A percentile compares a stretch with the other conserved stretches of the same genome.
Conservation (phyloP, 1,140 invertebrate genomes). For the Rhyzopertha dominica region DNA sequence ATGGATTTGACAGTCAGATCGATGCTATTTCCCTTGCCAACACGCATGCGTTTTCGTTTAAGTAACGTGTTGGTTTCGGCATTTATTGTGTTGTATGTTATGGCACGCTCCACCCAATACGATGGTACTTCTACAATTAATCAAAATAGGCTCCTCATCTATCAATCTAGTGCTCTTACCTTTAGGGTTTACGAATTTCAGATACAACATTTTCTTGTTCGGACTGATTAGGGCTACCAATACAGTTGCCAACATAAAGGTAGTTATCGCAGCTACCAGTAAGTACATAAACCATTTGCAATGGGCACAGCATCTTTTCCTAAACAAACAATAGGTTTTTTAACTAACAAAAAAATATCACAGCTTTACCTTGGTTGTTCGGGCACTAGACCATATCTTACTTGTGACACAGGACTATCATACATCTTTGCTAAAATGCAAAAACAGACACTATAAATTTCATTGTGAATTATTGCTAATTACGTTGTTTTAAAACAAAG, state of each 20-base stretch:
- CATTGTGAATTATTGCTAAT: neutral
- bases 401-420: conserved; percentile 17
- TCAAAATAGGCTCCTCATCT: conserved; percentile 4
- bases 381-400: conserved; percentile 12
- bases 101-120: conserved; percentile 20
- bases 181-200: conserved; percentile 5
- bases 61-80: conserved; percentile 10
- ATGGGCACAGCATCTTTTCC: conserved; percentile 15
- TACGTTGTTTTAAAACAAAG: neutral
- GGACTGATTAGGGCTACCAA: conserved; percentile 16
- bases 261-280: conserved; percentile 4
- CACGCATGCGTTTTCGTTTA: neutral
- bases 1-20: neutral
- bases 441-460: neutral
- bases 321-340: conserved; percentile 17
- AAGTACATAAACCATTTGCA: conserved; percentile 16
- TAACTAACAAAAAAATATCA: conserved; percentile 11
- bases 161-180: conserved; percentile 7
- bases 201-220: conserved; percentile 15
- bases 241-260: conserved; percentile 6
- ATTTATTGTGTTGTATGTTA: conserved; percentile 21
- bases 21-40: conserved; percentile 1
- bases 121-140: conserved; percentile 15
- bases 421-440: conserved; percentile 6
- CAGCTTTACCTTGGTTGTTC: conserved; percentile 11